Evolutionary conservation across 2,888 invertebrate species (phyloP), one percentile per base, ranked within the genome.

Genomic region (Bruchidius siliquastri): DNA sequence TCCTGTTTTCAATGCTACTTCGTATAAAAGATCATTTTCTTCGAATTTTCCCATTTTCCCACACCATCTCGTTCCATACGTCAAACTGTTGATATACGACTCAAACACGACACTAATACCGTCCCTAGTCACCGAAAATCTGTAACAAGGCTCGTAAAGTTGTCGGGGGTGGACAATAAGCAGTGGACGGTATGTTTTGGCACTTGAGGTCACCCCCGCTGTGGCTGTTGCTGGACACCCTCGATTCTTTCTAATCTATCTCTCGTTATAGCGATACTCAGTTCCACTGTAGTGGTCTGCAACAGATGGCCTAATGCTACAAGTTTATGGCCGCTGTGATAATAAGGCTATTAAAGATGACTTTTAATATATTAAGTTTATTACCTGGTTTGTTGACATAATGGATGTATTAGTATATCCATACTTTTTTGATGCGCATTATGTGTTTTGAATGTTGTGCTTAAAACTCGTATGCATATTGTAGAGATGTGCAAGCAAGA

Each of bases 151-250:
- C 49, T 49, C 49, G 49, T 49, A 49, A 49, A 49, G 10, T 49
- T 49, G 49, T 49, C 49, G 49, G 49, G 49, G 49, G 49, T 49
- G 49, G 49, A 49, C 49, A 49, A 49, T 49, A 49, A 49, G 49
- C 13, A 49, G 49, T 49, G 49, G 49, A 3, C 49, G 49, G 49
- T 49, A 68, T 71, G 67, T 71, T 71, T 71, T 71, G 75, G 75
- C 73, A 75, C 75, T 75, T 72, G 75, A 75, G 73, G 73, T 75
- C 67, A 21, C 72, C 73, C 73, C 75, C 75, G 49, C 75, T 71
- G 75, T 73, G 71, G 75, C 70, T 21, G 67, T 70, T 69, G 22
- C 68, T 21, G 21, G 72, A 75, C 73, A 73, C 75, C 75, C 75
- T 75, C 75, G 73, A 72, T 21, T 21, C 30, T 69, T 69, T 30